phyloP scores from a whole-genome alignment of 2,113 vertebrate genomes.

The Phodopus roborovskii region DNA sequence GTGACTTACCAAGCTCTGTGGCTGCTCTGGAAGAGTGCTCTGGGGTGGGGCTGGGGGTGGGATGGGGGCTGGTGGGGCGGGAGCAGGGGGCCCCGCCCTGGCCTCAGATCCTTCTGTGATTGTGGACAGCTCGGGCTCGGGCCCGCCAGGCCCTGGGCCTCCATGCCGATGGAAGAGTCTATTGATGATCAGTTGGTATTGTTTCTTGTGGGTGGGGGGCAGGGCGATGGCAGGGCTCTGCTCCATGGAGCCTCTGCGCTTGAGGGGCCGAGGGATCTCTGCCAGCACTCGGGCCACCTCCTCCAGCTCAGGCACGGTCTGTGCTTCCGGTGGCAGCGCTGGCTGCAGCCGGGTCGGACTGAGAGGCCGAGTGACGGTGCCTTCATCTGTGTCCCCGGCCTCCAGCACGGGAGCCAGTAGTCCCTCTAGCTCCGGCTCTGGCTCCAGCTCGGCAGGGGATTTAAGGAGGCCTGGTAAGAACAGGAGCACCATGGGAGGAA shows the following conservation, averaged over 20 bases:
- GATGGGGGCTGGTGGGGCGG: conserved; percentile 56
- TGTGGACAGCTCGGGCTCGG: conserved; percentile 60
- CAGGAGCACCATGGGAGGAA: conserved; percentile 14
- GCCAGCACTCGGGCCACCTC: conserved; percentile 91
- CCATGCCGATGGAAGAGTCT: conserved; percentile 88
- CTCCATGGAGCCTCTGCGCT: conserved; percentile 91
- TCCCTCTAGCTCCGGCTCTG: conserved; percentile 89
- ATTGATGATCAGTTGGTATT: conserved; percentile 92
- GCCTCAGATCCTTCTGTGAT: conserved; percentile 67
- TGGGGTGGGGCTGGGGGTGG: conserved; percentile 49
- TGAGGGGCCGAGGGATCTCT: conserved; percentile 93
- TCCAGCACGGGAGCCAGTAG: conserved; percentile 75
- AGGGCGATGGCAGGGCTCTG: conserved; percentile 78
- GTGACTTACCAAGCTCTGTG: conserved; percentile 69
- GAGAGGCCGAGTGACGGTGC: conserved; percentile 87
- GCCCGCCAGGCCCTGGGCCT: conserved; percentile 17
- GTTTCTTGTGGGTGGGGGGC: conserved; percentile 87
- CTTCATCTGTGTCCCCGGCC: conserved; percentile 62
- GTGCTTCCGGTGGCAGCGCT: conserved; percentile 88
- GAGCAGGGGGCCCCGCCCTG: conserved; percentile 60
- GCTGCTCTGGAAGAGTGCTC: conserved; percentile 75
- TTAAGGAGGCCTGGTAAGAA: conserved; percentile 27
- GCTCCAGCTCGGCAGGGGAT: conserved; percentile 55
- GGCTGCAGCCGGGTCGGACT: conserved; percentile 94
- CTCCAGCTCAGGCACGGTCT: conserved; percentile 86